Conservation (phyloP, 2,888 invertebrate genomes). For the Strigamia crassipes region DNA sequence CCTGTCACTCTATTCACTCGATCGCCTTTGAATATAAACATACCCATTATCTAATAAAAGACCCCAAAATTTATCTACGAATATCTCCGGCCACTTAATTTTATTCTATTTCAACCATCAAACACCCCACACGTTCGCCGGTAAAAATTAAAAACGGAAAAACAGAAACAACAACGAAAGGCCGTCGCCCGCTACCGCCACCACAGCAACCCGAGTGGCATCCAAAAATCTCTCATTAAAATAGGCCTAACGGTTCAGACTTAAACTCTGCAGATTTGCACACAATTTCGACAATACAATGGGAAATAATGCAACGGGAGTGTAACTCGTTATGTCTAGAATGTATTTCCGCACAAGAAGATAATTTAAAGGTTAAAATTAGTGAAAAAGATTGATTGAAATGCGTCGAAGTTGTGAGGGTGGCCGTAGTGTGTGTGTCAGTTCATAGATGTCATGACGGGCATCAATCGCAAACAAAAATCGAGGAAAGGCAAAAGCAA, state of each 20-base stretch:
- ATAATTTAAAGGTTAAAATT: background rate
- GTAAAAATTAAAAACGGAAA: background rate
- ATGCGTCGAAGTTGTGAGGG: background rate
- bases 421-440: constrained; percentile 49
- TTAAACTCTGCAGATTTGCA: background rate
- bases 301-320: background rate
- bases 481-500: constrained; percentile 42
- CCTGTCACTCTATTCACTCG: background rate
- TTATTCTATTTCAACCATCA: background rate
- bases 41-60: too few relatives aligned
- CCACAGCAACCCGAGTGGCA: background rate
- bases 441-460: constrained; percentile 51
- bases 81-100: background rate
- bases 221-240: background rate
- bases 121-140: background rate
- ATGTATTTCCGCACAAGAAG: background rate
- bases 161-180: constrained; percentile 4
- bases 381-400: background rate
- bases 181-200: constrained; percentile 43
- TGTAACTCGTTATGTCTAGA: background rate
- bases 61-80: too few relatives aligned
- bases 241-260: constrained; percentile 43
- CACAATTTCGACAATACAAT: background rate
- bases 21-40: background rate
- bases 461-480: constrained; percentile 45